Percentiles rank a stretch among this genome's conserved stretches.
Conservation (phyloP, 2,888 invertebrate species). For the Agonopterix heracliana region DNA sequence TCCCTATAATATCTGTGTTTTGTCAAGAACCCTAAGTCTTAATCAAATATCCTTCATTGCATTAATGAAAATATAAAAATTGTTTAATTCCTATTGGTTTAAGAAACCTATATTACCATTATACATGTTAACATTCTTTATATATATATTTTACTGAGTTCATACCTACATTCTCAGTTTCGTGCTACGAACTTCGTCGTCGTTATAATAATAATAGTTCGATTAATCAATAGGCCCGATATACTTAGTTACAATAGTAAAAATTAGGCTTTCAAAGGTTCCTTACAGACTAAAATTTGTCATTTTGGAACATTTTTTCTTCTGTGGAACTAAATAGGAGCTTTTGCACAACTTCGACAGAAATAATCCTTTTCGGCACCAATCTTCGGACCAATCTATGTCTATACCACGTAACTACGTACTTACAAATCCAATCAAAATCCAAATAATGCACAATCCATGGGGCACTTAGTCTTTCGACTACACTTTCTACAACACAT, state of each 20-base stretch:
- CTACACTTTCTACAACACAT: slow-evolving; percentile 11
- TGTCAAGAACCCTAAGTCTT: slow-evolving; percentile 50
- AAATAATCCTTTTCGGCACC: slow-evolving; percentile 15
- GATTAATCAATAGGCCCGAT: slow-evolving; percentile 66
- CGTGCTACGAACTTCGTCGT: slow-evolving; percentile 12
- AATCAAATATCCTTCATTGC: slow-evolving; percentile 67
- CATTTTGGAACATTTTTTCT: slow-evolving; percentile 32
- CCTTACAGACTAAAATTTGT: slow-evolving; percentile 40
- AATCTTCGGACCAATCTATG: slow-evolving; percentile 18
- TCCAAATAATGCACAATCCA: slow-evolving; percentile 20
- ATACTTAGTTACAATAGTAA: slow-evolving; percentile 52
- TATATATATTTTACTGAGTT: slow-evolving; percentile 55
- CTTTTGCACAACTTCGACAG: slow-evolving; percentile 24
- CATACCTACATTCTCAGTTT: slow-evolving; percentile 39
- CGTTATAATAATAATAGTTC: slow-evolving; percentile 40
- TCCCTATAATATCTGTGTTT: slow-evolving; percentile 43
- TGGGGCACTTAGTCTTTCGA: slow-evolving; percentile 29
- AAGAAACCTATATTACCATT: slow-evolving; percentile 70
- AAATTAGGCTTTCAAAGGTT: slow-evolving; percentile 59
- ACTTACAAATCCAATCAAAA: slow-evolving; percentile 31
- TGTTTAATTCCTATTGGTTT: slow-evolving; percentile 67
- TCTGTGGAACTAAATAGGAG: slow-evolving; percentile 32
- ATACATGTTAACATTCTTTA: slow-evolving; percentile 67
- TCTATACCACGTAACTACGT: slow-evolving; percentile 20
- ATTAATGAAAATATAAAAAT: slow-evolving; percentile 72